Evolutionary conservation across 2,888 invertebrate genomes (phyloP), one percentile per base, ranked within the genome.

Genomic region (Watsonalla binaria): DNA sequence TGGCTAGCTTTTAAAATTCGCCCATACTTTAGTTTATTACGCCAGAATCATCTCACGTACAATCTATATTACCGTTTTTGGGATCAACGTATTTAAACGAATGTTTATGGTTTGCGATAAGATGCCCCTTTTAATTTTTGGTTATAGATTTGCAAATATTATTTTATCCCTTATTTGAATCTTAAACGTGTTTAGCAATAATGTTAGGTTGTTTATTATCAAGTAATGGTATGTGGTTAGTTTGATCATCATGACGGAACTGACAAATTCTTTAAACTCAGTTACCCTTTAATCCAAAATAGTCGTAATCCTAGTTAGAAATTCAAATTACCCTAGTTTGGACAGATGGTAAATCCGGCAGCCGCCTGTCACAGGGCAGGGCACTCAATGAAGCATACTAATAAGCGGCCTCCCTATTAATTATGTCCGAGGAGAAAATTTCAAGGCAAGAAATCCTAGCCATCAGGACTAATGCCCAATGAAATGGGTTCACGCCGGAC

Each of bases 391-490:
- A 68, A 72, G 84, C 83, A 82, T 86, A 85, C 86, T 86, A 86
- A 88, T 85, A 74, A 74, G 66, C 65, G 78, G 76, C 68, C 63
- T 70, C 71, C 80, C 84, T 84, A 86, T 85, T 88, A 85, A 88
- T 88, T 86, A 83, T 84, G 83, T 79, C 82, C 77, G 76, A 79
- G 78, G 82, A 84, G 87, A 86, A 88, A 87, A 85, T 89, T 87
- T 88, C 80, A 82, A 85, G 84, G 78, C 86, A 86, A 86, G 87
- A 86, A 87, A 88, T 86, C 87, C 86, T 74, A 60, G 82, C 82
- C 73, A 85, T 87, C 84, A 83, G 65, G 70, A 69, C 74, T 90
- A 90, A 90, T 90, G 76, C 90, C 84, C 65, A 85, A 84, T 90
- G 90, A 90, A 87, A 89, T 89, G 89, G 89, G 90, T 90, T 73